Evolutionary conservation across 1,140 invertebrate species (phyloP).

Genomic region (Hyles euphorbiae): DNA sequence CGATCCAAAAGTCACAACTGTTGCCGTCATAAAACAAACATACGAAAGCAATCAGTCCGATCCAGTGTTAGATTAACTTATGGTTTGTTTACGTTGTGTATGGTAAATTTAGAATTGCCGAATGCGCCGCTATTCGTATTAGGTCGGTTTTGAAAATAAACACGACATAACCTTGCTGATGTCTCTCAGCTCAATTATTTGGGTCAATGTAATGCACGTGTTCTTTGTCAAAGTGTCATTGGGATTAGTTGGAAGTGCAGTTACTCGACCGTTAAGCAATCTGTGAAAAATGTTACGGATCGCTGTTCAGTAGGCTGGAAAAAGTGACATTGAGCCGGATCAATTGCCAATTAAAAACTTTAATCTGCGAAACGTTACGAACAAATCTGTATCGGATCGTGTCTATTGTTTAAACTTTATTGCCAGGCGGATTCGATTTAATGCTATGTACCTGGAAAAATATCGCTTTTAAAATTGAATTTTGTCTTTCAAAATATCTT

Average conservation of each 20-base stretch:
- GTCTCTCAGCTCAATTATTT: constrained; percentile 58
- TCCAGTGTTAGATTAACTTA: constrained; percentile 41
- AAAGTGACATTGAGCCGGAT: too few relatives aligned
- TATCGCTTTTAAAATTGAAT: background rate
- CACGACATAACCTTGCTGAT: constrained; percentile 60
- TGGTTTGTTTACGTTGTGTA: constrained; percentile 69
- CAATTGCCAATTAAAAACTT: too few relatives aligned
- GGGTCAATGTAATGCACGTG: constrained; percentile 65
- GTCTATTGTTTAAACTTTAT: too few relatives aligned
- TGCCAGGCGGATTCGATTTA: too few relatives aligned
- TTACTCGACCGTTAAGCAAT: constrained; percentile 16
- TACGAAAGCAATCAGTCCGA: constrained; percentile 40
- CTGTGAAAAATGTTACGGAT: constrained; percentile 14
- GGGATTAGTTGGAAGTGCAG: constrained; percentile 11
- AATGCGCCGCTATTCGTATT: constrained; percentile 57
- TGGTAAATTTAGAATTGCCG: constrained; percentile 62
- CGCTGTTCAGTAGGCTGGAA: background rate
- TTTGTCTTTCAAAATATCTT: too few relatives aligned
- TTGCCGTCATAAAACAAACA: constrained; percentile 47
- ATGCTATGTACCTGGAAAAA: too few relatives aligned
- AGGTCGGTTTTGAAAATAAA: constrained; percentile 68
- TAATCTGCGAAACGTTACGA: too few relatives aligned
- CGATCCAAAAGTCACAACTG: constrained; percentile 37
- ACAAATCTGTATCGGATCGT: too few relatives aligned
- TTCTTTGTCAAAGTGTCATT: constrained; percentile 47